These are phyloP conservation scores for Rhopalosiphum nymphaeae DNA, from an alignment of 2,888 invertebrate species.

Conservation along the genomic window DNA sequence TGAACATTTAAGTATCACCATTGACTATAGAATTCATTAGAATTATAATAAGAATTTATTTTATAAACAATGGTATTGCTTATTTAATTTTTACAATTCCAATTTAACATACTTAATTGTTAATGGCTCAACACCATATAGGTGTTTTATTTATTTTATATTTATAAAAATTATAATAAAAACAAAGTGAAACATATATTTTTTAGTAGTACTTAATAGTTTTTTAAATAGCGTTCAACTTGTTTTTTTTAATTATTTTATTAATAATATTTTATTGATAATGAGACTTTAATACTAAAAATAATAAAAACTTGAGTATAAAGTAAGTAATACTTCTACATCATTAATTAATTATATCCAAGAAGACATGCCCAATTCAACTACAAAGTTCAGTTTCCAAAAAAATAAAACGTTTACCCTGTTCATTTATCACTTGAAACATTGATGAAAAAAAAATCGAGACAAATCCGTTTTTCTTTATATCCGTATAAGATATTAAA, in stretches of 20 bases:
- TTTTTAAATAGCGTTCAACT: not conserved
- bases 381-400: not conserved
- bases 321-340: not conserved
- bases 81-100: no score
- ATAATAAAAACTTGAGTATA: not conserved
- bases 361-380: not conserved
- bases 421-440: constrained; percentile 6
- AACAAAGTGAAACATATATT: not conserved
- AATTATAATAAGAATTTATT: no score
- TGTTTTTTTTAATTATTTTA: not conserved
- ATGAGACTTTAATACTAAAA: not conserved
- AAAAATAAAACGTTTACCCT: not conserved
- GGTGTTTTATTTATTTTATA: not conserved
- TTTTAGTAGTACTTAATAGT: not conserved
- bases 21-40: no score
- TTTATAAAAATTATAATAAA: not conserved
- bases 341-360: not conserved
- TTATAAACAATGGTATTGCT: no score
- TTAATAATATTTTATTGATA: not conserved
- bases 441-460: not conserved
- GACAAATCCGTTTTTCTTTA: not conserved
- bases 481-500: not conserved
- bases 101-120: not conserved
- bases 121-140: not conserved
- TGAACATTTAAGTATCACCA: no score